Evolutionary conservation across 1,140 invertebrate genomes (phyloP).

Genomic region (Drosophila quadrilineata): DNA sequence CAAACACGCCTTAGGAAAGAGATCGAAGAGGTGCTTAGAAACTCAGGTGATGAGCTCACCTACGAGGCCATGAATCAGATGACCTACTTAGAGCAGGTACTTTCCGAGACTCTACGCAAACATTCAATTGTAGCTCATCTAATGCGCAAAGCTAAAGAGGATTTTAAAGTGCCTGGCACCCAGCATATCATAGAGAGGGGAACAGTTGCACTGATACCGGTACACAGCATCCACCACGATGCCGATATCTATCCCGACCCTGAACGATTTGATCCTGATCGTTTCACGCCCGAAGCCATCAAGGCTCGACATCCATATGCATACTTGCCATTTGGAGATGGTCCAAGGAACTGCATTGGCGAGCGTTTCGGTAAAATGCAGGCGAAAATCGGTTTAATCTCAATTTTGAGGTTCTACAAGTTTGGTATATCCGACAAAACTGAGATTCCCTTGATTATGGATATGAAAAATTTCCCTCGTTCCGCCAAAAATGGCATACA

Average conservation of each 20-base stretch:
- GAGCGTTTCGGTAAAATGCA: constrained; percentile 81
- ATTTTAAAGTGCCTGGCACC: constrained; percentile 82
- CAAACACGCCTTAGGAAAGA: constrained; percentile 82
- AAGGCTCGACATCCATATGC: constrained; percentile 74
- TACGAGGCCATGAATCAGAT: constrained; percentile 76
- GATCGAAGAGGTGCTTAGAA: constrained; percentile 65
- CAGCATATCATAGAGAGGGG: constrained; percentile 82
- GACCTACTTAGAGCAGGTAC: constrained; percentile 70
- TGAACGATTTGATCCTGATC: constrained; percentile 83
- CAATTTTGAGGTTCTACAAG: constrained; percentile 73
- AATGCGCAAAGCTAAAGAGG: constrained; percentile 78
- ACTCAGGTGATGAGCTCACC: constrained; percentile 47
- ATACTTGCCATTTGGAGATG: constrained; percentile 86
- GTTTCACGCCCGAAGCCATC: constrained; percentile 82
- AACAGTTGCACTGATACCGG: constrained; percentile 83
- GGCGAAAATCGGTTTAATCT: constrained; percentile 74
- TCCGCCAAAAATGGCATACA: too few relatives aligned
- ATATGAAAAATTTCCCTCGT: too few relatives aligned
- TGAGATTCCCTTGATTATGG: constrained; percentile 19
- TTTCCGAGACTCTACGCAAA: constrained; percentile 81
- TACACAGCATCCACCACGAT: constrained; percentile 84
- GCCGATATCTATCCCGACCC: constrained; percentile 83
- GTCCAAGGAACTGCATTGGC: constrained; percentile 83
- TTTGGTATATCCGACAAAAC: constrained; percentile 59
- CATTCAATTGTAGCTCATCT: constrained; percentile 82